Base-by-base conservation (phyloP, 2,797 vertebrate species). In the Hoplostethus atlanticus region DNA sequence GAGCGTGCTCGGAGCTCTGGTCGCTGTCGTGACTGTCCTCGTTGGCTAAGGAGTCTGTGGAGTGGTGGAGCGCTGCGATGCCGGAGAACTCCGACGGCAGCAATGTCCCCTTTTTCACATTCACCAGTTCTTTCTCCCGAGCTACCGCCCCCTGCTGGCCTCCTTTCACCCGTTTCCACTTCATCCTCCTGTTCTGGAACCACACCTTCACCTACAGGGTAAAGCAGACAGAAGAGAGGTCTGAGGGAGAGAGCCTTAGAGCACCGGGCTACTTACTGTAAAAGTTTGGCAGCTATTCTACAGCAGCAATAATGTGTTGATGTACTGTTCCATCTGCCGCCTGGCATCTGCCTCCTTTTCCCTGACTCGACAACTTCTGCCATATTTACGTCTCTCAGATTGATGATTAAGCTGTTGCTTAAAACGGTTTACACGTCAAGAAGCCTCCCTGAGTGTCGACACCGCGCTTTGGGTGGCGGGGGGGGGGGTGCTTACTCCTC, bases 11-110 rank as follows among this genome's bases (percentile, higher is more conserved):
- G 5, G 97, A 98, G 93, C 98, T 99, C 94, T 98, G 97, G 89
- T 99, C 97, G 6, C 98, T 99, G 94, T 99, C 97, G 0, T 94
- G 97, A 93, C 98, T 99, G 95, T 99, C 97, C 30, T 99, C 97
- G 0, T 99, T 98, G 65, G 94, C 95, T 93, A 99, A 92, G 42
- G 97, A 98, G 96, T 99, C 98, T 88, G 96, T 96, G 0, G 97
- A 97, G 89, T 96, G 98, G 85, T 97, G 98, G 36, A 93, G 86
- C 94, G 96, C 83, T 95, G 96, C 52, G 95, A 96, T 95, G 68
- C 96, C 95, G 1, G 96, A 95, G 53, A 97, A 95, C 94, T 97
- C 96, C 0, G 96, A 96, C 0, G 96, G 96, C 44, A 96, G 95
- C 77, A 97, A 92, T 0, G 96, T 95, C 76, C 96, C 96, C 76